A percentile compares a stretch with the other conserved stretches of the same genome.
Conservation (phyloP, 2,888 invertebrate genomes). For the Adineta ricciae region DNA sequence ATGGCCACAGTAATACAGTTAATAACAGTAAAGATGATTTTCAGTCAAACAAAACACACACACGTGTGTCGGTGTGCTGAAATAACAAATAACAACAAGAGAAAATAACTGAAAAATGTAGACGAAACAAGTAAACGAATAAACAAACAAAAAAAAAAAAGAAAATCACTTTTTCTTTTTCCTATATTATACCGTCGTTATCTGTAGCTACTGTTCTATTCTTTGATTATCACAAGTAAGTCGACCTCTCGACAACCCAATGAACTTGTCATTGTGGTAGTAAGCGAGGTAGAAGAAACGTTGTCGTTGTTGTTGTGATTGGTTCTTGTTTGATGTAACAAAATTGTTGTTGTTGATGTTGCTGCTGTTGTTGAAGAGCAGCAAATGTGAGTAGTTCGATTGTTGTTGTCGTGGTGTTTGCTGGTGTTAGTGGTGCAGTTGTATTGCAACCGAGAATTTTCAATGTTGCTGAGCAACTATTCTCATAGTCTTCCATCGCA, state of each 20-base stretch:
- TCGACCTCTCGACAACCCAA: not conserved
- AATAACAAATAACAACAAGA: not conserved
- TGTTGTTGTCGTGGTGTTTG: not conserved
- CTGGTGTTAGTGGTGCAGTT: not conserved
- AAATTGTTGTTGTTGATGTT: not conserved
- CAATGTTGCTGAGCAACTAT: not conserved
- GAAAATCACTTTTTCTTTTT: not conserved
- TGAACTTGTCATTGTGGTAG: not conserved
- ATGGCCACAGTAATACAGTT: constrained; percentile 15
- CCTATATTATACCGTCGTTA: not conserved
- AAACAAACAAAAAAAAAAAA: not conserved
- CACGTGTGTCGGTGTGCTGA: not conserved
- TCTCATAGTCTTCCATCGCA: not conserved
- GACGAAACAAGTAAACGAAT: not conserved
- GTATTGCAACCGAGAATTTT: constrained; percentile 18
- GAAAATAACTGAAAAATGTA: not conserved
- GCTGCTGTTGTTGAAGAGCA: not conserved
- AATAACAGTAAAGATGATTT: constrained; percentile 10
- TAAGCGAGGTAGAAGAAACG: not conserved
- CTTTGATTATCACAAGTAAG: not conserved
- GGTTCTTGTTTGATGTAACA: constrained; percentile 5
- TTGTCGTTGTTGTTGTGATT: not conserved
- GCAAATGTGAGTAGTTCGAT: not conserved
- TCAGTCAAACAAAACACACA: not conserved
- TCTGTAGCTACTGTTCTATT: not conserved